phyloP scores from a whole-genome alignment of 2,113 vertebrate genomes.

The human region DNA sequence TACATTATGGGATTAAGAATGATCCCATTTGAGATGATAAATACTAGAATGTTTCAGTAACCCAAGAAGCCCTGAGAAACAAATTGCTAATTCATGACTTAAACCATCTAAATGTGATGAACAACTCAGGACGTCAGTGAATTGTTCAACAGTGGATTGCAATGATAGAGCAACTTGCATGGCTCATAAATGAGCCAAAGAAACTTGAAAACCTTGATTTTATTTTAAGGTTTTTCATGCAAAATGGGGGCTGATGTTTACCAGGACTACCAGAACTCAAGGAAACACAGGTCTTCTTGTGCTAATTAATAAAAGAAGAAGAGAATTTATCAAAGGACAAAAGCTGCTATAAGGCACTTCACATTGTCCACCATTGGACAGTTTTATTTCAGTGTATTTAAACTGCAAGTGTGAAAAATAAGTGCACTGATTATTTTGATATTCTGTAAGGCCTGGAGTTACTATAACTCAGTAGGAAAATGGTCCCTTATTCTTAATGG shows the following conservation, averaged over 20 bases:
- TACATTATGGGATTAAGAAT: constrained; percentile 69
- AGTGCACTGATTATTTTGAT: neutral
- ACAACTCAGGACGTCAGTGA: neutral
- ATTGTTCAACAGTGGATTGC: neutral
- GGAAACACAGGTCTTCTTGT: neutral
- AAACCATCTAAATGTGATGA: constrained; percentile 1
- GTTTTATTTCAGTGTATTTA: neutral
- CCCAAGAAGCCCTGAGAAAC: constrained; percentile 61
- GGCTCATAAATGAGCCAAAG: neutral
- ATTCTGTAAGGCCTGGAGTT: neutral
- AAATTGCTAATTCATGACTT: constrained; percentile 68
- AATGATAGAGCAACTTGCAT: neutral
- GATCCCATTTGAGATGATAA: constrained; percentile 69
- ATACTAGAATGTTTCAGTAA: constrained; percentile 53
- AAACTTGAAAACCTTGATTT: neutral
- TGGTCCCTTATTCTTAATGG: neutral
- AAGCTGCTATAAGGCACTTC: neutral
- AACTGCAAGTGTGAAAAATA: neutral
- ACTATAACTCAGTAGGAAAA: neutral
- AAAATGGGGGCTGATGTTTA: neutral
- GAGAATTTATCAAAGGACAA: neutral
- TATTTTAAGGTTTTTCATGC: neutral
- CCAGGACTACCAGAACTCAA: neutral
- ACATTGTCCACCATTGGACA: neutral
- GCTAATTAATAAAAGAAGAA: neutral